phyloP scores from a whole-genome alignment of 35 echinoderm and acorn worm species.

The Ptychodera flava region DNA sequence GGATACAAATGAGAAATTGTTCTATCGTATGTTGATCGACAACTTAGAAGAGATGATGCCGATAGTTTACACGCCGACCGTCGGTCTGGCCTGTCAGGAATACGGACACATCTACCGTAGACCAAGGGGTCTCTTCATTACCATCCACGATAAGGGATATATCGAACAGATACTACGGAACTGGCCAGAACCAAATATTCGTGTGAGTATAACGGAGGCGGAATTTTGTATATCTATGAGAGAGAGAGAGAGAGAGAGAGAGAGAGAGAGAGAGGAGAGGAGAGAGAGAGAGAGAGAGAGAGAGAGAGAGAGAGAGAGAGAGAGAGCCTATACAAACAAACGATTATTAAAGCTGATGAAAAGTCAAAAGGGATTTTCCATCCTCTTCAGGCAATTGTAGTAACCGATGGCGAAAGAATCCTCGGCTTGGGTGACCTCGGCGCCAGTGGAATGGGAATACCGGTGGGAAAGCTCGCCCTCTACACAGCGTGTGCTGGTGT shows the following conservation, averaged over 20 bases:
- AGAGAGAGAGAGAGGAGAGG: too few relatives aligned
- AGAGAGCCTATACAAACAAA: too few relatives aligned
- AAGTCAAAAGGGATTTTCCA: too few relatives aligned
- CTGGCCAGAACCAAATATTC: conserved; percentile 85
- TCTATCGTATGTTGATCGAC: conserved; percentile 82
- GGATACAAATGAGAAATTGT: conserved; percentile 98
- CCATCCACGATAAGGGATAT: conserved; percentile 83
- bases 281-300: too few relatives aligned
- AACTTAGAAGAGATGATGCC: conserved; percentile 98
- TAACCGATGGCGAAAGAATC: conserved; percentile 79
- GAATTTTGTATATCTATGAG: too few relatives aligned
- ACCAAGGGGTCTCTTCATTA: conserved; percentile 84
- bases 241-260: too few relatives aligned
- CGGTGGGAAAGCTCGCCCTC: conserved; percentile 80
- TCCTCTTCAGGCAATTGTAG: conserved; percentile 90
- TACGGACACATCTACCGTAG: conserved; percentile 94
- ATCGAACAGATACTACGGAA: conserved; percentile 73
- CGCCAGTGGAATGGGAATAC: conserved; percentile 96
- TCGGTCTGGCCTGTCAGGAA: conserved; percentile 82
- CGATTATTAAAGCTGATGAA: too few relatives aligned
- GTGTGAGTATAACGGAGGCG: conserved; percentile 36
- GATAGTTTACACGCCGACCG: conserved; percentile 93
- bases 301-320: too few relatives aligned
- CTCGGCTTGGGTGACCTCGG: conserved; percentile 91
- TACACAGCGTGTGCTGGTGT: conserved; percentile 97